Percentiles rank a stretch among this genome's conserved stretches.
phyloP scores from a whole-genome alignment of 2,113 vertebrate genomes.

The Psophia crepitans region DNA sequence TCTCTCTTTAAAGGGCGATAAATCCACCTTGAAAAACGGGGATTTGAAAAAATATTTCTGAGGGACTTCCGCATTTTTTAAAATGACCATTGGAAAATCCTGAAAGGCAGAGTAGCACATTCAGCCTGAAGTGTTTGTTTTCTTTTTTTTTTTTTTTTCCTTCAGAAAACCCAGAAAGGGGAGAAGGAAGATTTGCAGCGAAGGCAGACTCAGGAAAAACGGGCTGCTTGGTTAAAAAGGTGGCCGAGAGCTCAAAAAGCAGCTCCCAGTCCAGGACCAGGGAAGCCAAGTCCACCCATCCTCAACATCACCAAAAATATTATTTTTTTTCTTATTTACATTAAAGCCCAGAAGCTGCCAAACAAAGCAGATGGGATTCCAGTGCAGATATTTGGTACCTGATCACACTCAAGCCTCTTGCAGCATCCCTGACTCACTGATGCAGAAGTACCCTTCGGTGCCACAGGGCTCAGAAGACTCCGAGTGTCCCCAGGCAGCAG shows the following conservation, averaged over 20 bases:
- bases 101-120: neutral
- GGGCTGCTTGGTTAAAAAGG: neutral
- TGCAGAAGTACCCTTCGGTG: accelerated
- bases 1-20: slow-evolving; percentile 54
- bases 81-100: neutral
- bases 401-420: neutral
- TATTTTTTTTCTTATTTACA: neutral
- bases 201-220: neutral
- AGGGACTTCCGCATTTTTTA: neutral
- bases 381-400: neutral
- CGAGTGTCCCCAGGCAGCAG: neutral
- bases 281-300: neutral
- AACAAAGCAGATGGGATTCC: no score
- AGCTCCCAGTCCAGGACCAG: neutral
- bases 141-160: no score
- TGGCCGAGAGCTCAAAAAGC: neutral
- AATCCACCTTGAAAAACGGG: slow-evolving; percentile 52
- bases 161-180: neutral
- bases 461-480: neutral
- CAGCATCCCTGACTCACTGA: neutral
- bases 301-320: neutral
- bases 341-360: neutral
- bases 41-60: neutral
- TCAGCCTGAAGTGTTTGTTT: neutral
- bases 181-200: neutral